Percentiles rank a stretch among this genome's conserved stretches.
phyloP scores from a whole-genome alignment of 2,113 vertebrate species.

The Sprattus sprattus region DNA sequence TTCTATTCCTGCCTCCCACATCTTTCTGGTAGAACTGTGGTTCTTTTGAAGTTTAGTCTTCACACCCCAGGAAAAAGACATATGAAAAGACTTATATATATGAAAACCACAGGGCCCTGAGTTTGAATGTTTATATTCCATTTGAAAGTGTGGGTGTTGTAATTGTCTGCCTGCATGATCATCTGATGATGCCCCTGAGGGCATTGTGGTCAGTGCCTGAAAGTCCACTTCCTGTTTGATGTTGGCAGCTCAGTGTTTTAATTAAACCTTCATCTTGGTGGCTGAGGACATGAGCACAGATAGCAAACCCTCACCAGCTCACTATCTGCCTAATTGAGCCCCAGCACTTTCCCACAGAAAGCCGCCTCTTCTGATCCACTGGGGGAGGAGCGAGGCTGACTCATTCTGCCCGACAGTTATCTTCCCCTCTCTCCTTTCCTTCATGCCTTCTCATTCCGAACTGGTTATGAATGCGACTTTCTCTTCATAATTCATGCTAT shows the following conservation, averaged over 20 bases:
- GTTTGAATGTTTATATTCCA: neutral
- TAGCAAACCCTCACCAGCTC: slow-evolving; percentile 19
- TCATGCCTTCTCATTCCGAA: neutral
- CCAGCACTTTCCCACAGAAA: slow-evolving; percentile 1
- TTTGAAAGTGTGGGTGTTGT: neutral
- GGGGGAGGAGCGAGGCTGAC: slow-evolving; percentile 20
- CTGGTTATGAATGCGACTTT: neutral
- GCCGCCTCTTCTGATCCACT: slow-evolving; percentile 17
- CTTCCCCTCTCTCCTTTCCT: neutral
- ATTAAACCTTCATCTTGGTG: slow-evolving; percentile 51
- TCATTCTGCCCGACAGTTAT: neutral
- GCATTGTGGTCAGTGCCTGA: slow-evolving; percentile 36
- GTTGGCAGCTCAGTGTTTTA: slow-evolving; percentile 52
- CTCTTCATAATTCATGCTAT: neutral
- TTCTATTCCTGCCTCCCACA: too few relatives aligned
- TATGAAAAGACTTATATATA: neutral
- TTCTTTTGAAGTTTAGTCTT: neutral
- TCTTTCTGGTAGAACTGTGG: neutral
- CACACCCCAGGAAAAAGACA: neutral
- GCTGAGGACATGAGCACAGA: slow-evolving; percentile 28
- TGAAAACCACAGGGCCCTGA: neutral
- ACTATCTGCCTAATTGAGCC: slow-evolving; percentile 42
- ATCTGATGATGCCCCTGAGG: slow-evolving; percentile 27
- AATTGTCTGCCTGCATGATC: slow-evolving; percentile 11
- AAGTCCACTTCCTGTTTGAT: slow-evolving; percentile 43